A percentile compares a stretch with the other conserved stretches of the same genome.
phyloP scores from a whole-genome alignment of 2,888 invertebrate species.

The Plebejus anna region DNA sequence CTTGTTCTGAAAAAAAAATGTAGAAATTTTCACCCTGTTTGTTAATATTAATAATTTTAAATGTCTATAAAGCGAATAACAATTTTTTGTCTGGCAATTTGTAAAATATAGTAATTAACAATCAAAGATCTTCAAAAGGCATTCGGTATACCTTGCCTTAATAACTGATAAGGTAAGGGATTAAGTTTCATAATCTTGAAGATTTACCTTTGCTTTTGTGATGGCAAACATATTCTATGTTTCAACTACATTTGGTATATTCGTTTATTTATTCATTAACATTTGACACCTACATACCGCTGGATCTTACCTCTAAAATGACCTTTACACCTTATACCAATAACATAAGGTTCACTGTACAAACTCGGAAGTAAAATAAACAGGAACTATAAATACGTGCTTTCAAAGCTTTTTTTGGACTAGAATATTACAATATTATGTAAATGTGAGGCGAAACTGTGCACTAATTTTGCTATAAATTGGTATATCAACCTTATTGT shows the following conservation, averaged over 20 bases:
- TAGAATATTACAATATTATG: slow-evolving; percentile 7
- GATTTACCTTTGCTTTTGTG: background rate
- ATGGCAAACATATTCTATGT: background rate
- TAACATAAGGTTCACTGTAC: background rate
- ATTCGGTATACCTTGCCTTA: no score
- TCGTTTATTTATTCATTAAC: background rate
- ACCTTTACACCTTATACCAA: background rate
- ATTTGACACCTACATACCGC: background rate
- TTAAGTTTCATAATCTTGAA: background rate
- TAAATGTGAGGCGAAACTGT: background rate
- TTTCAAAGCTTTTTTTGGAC: background rate
- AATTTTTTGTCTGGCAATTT: no score
- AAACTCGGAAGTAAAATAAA: background rate
- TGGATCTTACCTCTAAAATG: background rate
- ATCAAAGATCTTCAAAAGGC: no score
- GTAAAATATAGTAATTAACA: no score
- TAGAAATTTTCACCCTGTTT: no score
- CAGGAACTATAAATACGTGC: background rate
- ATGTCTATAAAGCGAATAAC: no score
- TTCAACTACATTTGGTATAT: background rate
- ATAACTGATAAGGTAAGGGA: no score
- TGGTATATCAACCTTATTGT: background rate
- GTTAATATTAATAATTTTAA: no score
- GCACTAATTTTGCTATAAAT: background rate
- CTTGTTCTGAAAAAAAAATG: no score